These are phyloP conservation scores for Halyomorpha halys DNA, from an alignment of 1,140 invertebrate genomes.

Conservation along the genomic window DNA sequence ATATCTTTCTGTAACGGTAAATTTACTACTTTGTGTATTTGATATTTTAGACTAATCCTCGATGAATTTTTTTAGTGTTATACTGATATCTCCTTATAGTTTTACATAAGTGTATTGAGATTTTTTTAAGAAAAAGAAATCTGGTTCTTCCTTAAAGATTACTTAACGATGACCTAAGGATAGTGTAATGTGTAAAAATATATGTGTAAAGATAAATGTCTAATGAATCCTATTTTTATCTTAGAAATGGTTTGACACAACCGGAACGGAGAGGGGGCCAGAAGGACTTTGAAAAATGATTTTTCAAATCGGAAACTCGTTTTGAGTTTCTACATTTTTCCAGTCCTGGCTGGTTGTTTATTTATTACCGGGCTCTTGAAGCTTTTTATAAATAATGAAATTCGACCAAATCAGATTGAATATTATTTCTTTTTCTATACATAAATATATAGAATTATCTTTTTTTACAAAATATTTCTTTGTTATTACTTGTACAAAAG, in stretches of 20 bases:
- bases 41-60: conserved; percentile 5
- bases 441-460: conserved; percentile 13
- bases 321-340: conserved; percentile 1
- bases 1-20: not conserved
- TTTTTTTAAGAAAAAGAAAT: conserved; percentile 19
- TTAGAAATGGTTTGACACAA: conserved; percentile 6
- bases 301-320: not conserved
- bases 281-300: not conserved
- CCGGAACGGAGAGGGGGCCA: not conserved
- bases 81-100: conserved; percentile 11
- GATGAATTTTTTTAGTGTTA: not conserved
- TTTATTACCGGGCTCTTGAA: conserved; percentile 4
- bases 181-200: not conserved
- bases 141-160: conserved; percentile 26
- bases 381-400: conserved; percentile 9
- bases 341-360: not conserved
- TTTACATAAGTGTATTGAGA: conserved; percentile 20
- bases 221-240: conserved; percentile 25
- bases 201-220: conserved; percentile 11
- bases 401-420: conserved; percentile 23
- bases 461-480: conserved; percentile 22
- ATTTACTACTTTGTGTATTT: conserved; percentile 2
- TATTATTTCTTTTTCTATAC: conserved; percentile 23
- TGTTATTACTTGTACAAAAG: conserved; percentile 24
- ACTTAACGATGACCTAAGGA: conserved; percentile 4